These are phyloP conservation scores for Nephotettix cincticeps DNA, from an alignment of 1,140 invertebrate genomes.

Conservation along the genomic window DNA sequence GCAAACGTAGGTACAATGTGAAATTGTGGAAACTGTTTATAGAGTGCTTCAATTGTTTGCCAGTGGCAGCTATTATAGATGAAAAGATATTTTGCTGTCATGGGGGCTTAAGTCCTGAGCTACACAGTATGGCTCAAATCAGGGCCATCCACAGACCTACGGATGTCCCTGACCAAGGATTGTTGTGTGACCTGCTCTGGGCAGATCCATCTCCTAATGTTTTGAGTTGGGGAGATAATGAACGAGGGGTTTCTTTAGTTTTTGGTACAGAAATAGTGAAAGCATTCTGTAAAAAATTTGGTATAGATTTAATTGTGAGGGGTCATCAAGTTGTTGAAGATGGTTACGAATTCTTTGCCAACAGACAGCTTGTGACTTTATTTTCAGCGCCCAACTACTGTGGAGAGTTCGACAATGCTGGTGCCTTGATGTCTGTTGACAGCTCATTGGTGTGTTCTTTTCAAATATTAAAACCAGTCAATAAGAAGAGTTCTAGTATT, in stretches of 20 bases:
- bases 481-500: too few relatives aligned
- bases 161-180: slow-evolving; percentile 66
- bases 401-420: slow-evolving; percentile 64
- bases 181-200: slow-evolving; percentile 79
- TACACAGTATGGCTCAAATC: slow-evolving; percentile 62
- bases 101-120: slow-evolving; percentile 59
- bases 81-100: slow-evolving; percentile 65
- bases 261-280: slow-evolving; percentile 84
- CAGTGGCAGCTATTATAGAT: slow-evolving; percentile 47
- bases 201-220: slow-evolving; percentile 62
- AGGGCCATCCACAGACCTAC: slow-evolving; percentile 64
- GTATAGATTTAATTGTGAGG: slow-evolving; percentile 76
- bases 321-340: slow-evolving; percentile 76
- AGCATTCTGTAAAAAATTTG: slow-evolving; percentile 73
- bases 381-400: slow-evolving; percentile 68
- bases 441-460: slow-evolving; percentile 80
- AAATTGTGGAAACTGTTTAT: slow-evolving; percentile 90
- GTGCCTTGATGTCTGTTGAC: slow-evolving; percentile 83
- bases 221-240: slow-evolving; percentile 88
- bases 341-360: slow-evolving; percentile 75
- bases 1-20: slow-evolving; percentile 92
- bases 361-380: slow-evolving; percentile 69
- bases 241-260: slow-evolving; percentile 93
- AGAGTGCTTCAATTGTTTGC: slow-evolving; percentile 39
- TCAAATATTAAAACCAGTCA: slow-evolving; percentile 50